phyloP scores from a whole-genome alignment of 2,797 vertebrate genomes.

The Macroramphosus scolopax region DNA sequence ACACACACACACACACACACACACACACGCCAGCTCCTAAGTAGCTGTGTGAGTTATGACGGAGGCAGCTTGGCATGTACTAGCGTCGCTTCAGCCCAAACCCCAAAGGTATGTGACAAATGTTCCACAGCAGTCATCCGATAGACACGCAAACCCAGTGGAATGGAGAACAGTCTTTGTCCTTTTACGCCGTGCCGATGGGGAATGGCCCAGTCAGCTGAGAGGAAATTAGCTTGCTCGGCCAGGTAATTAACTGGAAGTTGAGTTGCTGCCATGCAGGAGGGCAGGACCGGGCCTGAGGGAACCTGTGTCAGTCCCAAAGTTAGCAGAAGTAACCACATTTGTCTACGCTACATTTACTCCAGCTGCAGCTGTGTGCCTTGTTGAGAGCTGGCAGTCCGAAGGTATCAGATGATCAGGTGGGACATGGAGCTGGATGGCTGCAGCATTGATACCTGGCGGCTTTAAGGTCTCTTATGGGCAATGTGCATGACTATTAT shows the following conservation, averaged over 20 bases:
- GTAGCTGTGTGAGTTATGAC: slow-evolving; percentile 38
- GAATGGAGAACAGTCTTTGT: slow-evolving; percentile 56
- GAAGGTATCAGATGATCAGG: slow-evolving; percentile 23
- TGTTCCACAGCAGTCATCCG: slow-evolving; percentile 53
- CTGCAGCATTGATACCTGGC: background rate
- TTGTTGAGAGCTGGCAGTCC: slow-evolving; percentile 12
- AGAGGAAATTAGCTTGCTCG: slow-evolving; percentile 65
- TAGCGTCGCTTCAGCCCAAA: slow-evolving; percentile 35
- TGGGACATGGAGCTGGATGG: slow-evolving; percentile 9
- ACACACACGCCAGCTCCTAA: slow-evolving; percentile 26
- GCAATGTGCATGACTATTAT: no score
- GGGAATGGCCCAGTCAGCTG: slow-evolving; percentile 58
- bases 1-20: no score
- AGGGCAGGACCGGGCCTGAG: slow-evolving; percentile 47
- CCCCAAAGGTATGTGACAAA: slow-evolving; percentile 61
- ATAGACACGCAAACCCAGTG: slow-evolving; percentile 50
- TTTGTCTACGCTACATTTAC: slow-evolving; percentile 36
- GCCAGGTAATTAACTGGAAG: slow-evolving; percentile 74
- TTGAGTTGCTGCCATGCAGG: slow-evolving; percentile 54
- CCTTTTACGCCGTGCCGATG: slow-evolving; percentile 37
- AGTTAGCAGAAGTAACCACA: slow-evolving; percentile 55
- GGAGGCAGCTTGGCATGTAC: slow-evolving; percentile 24
- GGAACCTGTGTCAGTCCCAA: slow-evolving; percentile 51
- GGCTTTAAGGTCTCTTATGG: background rate
- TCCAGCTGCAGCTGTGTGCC: slow-evolving; percentile 18